Percentiles rank a stretch among this genome's conserved stretches.
These are phyloP conservation scores for Ashinkailepas kermadecensis DNA, from an alignment of 2,888 invertebrate species.

Conservation along the genomic window DNA sequence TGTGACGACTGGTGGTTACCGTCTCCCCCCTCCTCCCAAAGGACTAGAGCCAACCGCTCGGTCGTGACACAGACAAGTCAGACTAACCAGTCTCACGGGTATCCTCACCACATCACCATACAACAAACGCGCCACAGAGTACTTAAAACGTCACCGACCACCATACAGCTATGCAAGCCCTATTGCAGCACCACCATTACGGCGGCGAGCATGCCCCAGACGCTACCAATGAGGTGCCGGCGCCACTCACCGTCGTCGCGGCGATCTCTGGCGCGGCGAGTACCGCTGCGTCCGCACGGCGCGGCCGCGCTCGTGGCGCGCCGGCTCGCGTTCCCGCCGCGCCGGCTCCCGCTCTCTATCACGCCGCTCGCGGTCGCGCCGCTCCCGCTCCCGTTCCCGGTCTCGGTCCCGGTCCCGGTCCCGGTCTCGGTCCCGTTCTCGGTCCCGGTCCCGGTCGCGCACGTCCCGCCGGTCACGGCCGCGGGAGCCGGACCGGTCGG, in stretches of 20 bases:
- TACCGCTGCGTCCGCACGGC: not conserved
- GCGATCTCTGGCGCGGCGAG: not conserved
- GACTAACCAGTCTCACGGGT: no score
- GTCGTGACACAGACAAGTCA: no score
- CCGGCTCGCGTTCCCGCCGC: slow-evolving; percentile 36
- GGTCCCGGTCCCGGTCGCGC: slow-evolving; percentile 24
- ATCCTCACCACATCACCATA: no score
- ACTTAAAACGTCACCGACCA: no score
- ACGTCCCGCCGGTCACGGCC: slow-evolving; percentile 24
- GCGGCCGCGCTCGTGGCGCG: slow-evolving; percentile 1
- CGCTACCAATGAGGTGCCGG: not conserved
- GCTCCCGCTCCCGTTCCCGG: slow-evolving; percentile 34
- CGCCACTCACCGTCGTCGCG: not conserved
- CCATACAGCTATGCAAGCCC: no score
- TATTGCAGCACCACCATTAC: no score
- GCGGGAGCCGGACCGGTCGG: slow-evolving; percentile 23
- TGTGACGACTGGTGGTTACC: no score
- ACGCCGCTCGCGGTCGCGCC: slow-evolving; percentile 35
- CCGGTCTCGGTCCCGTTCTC: slow-evolving; percentile 22
- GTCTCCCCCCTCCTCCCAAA: no score
- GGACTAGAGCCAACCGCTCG: no score
- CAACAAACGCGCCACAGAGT: no score
- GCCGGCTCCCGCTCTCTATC: slow-evolving; percentile 35
- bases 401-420: slow-evolving; percentile 36
- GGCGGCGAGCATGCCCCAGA: slow-evolving; percentile 24